phyloP scores from a whole-genome alignment of 1,140 invertebrate species.

The Copidosoma floridanum region DNA sequence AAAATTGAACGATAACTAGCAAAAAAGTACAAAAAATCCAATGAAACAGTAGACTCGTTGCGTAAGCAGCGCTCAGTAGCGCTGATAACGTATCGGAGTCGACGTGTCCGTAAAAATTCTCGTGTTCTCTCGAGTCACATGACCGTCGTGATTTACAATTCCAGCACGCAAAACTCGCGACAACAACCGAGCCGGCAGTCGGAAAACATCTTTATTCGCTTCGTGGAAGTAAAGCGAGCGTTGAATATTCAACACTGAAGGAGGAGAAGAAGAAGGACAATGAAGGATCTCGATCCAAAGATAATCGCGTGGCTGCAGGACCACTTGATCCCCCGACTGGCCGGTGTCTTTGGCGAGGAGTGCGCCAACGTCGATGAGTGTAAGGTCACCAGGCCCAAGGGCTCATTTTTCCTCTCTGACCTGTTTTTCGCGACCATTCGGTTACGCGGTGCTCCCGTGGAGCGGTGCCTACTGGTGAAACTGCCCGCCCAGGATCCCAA shows the following conservation, averaged over 20 bases:
- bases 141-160: no score
- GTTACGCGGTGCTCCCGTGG: conserved; percentile 4
- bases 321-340: conserved; percentile 12
- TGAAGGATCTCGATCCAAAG: background rate
- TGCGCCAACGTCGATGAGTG: conserved; percentile 5
- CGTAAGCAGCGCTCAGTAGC: no score
- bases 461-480: background rate
- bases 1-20: no score
- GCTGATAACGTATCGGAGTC: no score
- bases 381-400: background rate
- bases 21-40: no score
- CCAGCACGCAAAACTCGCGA: no score
- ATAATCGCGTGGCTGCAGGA: conserved; percentile 19
- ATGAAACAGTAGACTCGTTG: no score
- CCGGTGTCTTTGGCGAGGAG: background rate
- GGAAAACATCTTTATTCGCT: no score
- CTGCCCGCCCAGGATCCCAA: background rate
- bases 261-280: rapidly evolving
- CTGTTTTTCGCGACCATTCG: conserved; percentile 27
- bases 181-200: no score
- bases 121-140: no score
- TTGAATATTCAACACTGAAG: background rate
- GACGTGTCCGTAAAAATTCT: no score
- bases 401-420: conserved; percentile 19
- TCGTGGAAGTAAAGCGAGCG: conserved; percentile 28